Evolutionary conservation across 2,888 invertebrate genomes (phyloP), one percentile per base, ranked within the genome.

Genomic region (Nomada goodeniana): DNA sequence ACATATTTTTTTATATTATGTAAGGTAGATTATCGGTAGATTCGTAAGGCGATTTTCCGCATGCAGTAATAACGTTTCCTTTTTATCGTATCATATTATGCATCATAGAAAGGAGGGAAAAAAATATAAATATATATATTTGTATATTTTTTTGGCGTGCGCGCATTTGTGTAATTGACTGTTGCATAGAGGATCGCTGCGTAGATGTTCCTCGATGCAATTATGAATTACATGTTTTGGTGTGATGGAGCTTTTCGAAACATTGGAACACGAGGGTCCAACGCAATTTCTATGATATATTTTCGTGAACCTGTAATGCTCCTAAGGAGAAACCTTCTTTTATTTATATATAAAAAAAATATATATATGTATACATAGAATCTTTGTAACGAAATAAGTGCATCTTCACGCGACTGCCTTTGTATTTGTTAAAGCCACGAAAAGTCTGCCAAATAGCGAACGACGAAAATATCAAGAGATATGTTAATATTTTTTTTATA

Each of bases 1-100:
- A 93, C 90, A 91, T 91, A 90, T 91, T 91, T 88, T 91, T 88
- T 88, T 86, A 88, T 90, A 88, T 78, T 80, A 80, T 82, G 79
- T 92, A 91, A 91, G 90, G 87, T 91, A 91, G 89, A 79, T 83
- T 70, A 70, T 83, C 72, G 76, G 61, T 90, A 86, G 80, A 89
- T 88, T 85, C 85, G 80, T 91, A 91, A 90, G 89, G 88, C 87
- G 84, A 77, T 87, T 67, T 72, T 29, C 59, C 23, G 84, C 87
- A 88, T 88, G 89, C 77, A 86, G 82, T 90, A 90, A 92, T 90
- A 88, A 90, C 87, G 89, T 91, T 89, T 90, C 80, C 65, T 70
- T 70, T 60, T 70, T 86, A 88, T 90, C 81, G 85, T 90, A 88
- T 84, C 86, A 88, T 86, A 86, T 81, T 89, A 87, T 80, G 85